Evolutionary conservation across 2,797 vertebrate genomes (phyloP).

Genomic region (Salmo trutta): DNA sequence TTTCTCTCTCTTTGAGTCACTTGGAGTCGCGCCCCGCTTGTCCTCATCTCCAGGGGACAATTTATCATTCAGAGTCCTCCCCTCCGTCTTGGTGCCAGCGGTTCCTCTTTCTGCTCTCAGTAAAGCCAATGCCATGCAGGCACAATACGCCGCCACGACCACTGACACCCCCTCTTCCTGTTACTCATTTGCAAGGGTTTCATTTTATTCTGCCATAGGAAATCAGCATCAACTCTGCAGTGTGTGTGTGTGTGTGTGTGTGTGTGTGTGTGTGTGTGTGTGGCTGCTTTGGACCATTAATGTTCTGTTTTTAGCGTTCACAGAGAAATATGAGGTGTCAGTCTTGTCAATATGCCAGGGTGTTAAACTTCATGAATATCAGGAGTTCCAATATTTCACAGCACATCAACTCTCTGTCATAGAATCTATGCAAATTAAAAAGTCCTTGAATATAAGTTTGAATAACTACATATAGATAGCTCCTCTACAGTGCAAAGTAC

Average conservation of each 20-base stretch:
- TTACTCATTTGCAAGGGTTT: background rate
- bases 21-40: conserved; percentile 7
- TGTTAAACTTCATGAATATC: background rate
- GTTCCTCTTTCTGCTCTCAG: background rate
- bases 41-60: conserved; percentile 21
- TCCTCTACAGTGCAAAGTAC: background rate
- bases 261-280: background rate
- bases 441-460: background rate
- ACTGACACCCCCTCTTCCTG: background rate
- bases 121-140: background rate
- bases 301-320: background rate
- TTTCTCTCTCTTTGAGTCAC: too few relatives aligned
- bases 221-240: background rate
- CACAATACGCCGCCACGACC: background rate
- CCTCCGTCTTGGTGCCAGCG: conserved; percentile 27
- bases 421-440: background rate
- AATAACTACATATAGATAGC: background rate
- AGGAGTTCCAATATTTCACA: background rate
- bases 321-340: background rate
- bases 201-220: background rate
- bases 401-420: background rate
- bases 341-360: background rate
- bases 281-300: background rate
- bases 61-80: conserved; percentile 49
- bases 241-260: background rate